Evolutionary conservation across 2,797 vertebrate species (phyloP).

Genomic region (Platalea minor): DNA sequence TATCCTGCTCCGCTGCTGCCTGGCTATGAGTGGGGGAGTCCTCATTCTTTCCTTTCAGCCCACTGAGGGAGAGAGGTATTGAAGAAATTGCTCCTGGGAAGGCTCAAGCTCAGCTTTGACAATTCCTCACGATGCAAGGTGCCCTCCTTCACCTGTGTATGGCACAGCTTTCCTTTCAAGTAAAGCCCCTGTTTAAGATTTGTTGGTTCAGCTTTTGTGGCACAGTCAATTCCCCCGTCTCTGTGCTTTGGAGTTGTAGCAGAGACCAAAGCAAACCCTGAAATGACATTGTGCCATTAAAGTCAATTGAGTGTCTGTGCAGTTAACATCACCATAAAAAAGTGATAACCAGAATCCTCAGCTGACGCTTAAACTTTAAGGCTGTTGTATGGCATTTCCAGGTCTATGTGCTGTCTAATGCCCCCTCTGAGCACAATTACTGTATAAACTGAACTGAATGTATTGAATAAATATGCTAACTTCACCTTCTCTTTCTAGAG

Average conservation of each 20-base stretch:
- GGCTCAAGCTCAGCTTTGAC: neutral
- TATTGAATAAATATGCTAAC: neutral
- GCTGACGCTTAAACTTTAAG: neutral
- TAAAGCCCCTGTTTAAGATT: neutral
- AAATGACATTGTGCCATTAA: neutral
- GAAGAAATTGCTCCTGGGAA: neutral
- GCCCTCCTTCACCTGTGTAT: neutral
- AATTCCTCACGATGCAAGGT: neutral
- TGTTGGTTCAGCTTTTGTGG: neutral
- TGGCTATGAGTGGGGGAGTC: accelerated
- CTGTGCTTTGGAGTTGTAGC: neutral
- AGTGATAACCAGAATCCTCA: neutral
- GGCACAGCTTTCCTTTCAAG: neutral
- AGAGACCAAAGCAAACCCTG: neutral
- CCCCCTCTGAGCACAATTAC: neutral
- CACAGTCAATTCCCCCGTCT: neutral
- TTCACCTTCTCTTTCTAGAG: neutral
- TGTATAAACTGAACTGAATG: neutral
- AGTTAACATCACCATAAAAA: neutral
- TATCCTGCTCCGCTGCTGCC: neutral
- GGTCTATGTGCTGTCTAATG: neutral
- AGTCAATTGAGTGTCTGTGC: neutral
- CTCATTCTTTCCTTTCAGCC: neutral
- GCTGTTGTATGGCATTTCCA: neutral
- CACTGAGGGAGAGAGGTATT: neutral